These are phyloP conservation scores for Athetis lepigone DNA, from an alignment of 2,888 invertebrate species.

Conservation along the genomic window DNA sequence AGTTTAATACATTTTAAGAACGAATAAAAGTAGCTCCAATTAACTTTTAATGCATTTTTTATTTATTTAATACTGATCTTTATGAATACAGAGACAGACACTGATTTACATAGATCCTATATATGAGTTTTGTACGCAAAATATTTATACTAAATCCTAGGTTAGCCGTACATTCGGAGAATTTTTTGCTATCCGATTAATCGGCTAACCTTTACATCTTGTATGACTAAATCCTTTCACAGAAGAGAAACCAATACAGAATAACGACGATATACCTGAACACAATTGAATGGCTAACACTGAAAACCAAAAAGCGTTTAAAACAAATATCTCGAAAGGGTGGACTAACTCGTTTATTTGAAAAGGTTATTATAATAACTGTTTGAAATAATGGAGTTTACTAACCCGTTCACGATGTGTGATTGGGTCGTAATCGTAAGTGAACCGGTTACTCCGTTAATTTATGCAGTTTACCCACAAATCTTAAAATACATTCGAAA, in stretches of 20 bases:
- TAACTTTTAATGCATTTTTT: background rate
- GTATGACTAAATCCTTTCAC: background rate
- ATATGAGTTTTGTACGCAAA: background rate
- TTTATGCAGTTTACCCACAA: background rate
- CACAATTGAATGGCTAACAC: background rate
- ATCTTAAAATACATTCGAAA: background rate
- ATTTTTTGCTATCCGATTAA: background rate
- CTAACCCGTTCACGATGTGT: background rate
- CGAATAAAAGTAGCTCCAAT: background rate
- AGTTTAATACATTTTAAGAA: background rate
- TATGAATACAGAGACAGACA: background rate
- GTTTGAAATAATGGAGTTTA: background rate
- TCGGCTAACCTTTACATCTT: background rate
- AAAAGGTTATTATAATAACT: background rate
- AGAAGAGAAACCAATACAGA: background rate
- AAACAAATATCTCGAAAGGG: background rate
- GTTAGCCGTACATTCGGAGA: background rate
- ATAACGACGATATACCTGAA: background rate
- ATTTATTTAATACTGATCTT: background rate
- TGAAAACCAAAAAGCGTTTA: background rate
- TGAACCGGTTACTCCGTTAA: background rate
- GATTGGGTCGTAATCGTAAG: background rate
- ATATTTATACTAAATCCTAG: background rate
- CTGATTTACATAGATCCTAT: background rate
- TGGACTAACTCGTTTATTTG: background rate